A percentile compares a stretch with the other conserved stretches of the same genome.
phyloP scores from a whole-genome alignment of 2,113 vertebrate species.

The Galbula dea region DNA sequence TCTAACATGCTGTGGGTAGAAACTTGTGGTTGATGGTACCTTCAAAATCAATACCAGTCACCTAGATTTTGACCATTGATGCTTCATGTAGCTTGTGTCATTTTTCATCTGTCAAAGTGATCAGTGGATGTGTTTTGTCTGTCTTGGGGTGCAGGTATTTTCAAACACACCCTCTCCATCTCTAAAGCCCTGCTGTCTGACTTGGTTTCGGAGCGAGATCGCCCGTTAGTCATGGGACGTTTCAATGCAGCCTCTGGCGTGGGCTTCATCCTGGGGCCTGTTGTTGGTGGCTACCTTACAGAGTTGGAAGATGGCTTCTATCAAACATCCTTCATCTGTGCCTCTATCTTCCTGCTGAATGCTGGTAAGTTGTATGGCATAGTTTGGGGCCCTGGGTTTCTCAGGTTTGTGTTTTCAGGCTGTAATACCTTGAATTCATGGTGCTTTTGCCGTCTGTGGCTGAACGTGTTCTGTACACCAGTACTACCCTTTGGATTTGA shows the following conservation, averaged over 20 bases:
- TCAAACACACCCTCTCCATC: conserved; percentile 95
- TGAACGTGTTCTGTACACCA: background rate
- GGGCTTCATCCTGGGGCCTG: conserved; percentile 93
- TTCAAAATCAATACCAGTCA: background rate
- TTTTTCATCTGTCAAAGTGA: background rate
- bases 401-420: background rate
- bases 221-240: conserved; percentile 88
- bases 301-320: conserved; percentile 90
- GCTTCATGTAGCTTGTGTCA: background rate
- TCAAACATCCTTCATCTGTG: conserved; percentile 83
- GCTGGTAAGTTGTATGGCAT: conserved; percentile 75
- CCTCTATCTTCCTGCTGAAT: conserved; percentile 88
- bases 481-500: background rate
- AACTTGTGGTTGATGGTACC: background rate
- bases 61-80: background rate
- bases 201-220: conserved; percentile 85
- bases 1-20: background rate
- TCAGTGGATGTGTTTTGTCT: background rate
- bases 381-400: background rate
- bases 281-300: conserved; percentile 90
- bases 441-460: background rate
- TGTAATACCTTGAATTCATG: background rate
- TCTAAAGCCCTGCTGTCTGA: conserved; percentile 94
- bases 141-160: conserved; percentile 80
- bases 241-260: conserved; percentile 90